Base-by-base conservation (phyloP, 2,888 invertebrate genomes). In the Strigamia maritima region DNA sequence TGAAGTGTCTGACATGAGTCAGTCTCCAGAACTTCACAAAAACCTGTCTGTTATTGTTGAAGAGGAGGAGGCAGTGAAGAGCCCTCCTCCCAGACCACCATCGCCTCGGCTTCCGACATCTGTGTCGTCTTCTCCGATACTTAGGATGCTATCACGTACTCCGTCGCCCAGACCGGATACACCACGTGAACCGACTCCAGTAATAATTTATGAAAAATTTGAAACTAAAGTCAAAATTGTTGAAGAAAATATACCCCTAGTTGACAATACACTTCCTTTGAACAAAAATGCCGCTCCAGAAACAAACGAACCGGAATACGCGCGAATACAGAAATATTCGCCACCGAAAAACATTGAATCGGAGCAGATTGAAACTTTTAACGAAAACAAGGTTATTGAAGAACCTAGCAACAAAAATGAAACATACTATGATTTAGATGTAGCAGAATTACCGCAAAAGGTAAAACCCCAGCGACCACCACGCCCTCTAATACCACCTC, bases 371-470 rank as follows among this genome's bases (percentile, higher is more conserved):
- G 28, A 28, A 35, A 6, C 4, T 12, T 31, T 8, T 31, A 35
- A 19, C 16, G 35, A 14, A 19, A n/a, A 12, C 2, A 16, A 10
- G 19, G 26, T 26, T 4, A 75, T 49, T 10, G 49, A n/a, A n/a
- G 49, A 49, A 49, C 2, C 49, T 3, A 14, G 2, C n/a, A 10
- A 2, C 31, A 6, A 49, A 10, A 49, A 31, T 22, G 78, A 78
- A 78, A 2, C 26, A 1, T 78, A 78, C 60, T 78, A 78, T n/a
- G 78, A 78, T 28, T 40, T 78, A 8, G 78, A 78, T 60, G 78
- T 78, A 1, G 26, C 28, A 3, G 44, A 40, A 16, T 2, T 24
- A 8, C 8, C 22, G 28, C 78, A 7, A 60, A 78, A 78, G n/a
- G n/a, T 28, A 7, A 78, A 65, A 31, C 78, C 78, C 2, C 14